Percentiles rank a stretch among this genome's conserved stretches.
These are phyloP conservation scores for Pogonomyrmex barbatus DNA, from an alignment of 1,140 invertebrate genomes.

Conservation along the genomic window DNA sequence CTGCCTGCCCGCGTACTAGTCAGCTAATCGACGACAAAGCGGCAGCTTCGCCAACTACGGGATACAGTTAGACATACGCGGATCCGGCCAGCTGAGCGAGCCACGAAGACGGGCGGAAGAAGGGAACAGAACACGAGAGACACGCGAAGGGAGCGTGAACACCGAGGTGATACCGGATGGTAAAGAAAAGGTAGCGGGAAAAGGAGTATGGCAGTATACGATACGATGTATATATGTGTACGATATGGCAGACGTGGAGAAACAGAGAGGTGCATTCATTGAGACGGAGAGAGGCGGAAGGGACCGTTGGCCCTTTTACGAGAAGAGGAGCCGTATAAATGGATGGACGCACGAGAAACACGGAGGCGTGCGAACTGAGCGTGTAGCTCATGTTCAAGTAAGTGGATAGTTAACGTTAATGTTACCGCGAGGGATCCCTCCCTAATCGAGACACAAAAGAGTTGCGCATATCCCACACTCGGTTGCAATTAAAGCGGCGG, in stretches of 20 bases:
- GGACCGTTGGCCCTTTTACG: constrained; percentile 33
- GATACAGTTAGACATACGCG: constrained; percentile 68
- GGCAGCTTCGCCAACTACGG: constrained; percentile 68
- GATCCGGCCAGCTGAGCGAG: constrained; percentile 53
- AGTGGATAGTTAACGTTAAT: constrained; percentile 59
- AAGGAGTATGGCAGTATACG: neutral
- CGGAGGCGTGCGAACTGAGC: constrained; percentile 57
- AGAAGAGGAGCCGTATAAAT: constrained; percentile 49
- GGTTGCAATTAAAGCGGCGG: constrained; percentile 52
- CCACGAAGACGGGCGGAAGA: constrained; percentile 29
- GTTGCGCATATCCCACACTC: constrained; percentile 43
- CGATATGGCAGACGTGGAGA: neutral
- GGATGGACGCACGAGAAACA: constrained; percentile 42
- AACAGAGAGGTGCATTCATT: constrained; percentile 35
- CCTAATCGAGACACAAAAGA: constrained; percentile 61
- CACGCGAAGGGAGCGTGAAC: constrained; percentile 21
- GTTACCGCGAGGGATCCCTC: constrained; percentile 36
- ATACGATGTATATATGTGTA: neutral
- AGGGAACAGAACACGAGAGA: constrained; percentile 39
- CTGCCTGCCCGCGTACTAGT: constrained; percentile 41
- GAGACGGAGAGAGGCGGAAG: constrained; percentile 31
- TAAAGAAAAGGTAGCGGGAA: constrained; percentile 43
- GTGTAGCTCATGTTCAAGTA: constrained; percentile 55
- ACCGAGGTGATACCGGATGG: constrained; percentile 20
- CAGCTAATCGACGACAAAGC: constrained; percentile 69